Conservation (phyloP, 1,140 invertebrate species). For the Antheraea pernyi region DNA sequence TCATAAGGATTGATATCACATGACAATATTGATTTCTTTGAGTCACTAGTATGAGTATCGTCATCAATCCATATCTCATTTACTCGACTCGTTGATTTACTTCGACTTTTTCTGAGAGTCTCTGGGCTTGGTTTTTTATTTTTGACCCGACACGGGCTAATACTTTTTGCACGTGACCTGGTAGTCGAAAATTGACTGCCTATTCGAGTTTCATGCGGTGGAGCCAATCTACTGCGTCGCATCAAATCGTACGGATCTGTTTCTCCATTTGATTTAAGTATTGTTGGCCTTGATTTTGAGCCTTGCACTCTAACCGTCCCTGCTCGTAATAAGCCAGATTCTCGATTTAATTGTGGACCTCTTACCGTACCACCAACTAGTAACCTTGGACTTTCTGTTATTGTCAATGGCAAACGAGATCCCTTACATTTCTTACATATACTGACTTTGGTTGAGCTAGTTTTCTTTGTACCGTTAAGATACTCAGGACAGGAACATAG, state of each 20-base stretch:
- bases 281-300: constrained; percentile 81
- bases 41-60: constrained; percentile 74
- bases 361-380: constrained; percentile 80
- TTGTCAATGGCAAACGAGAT: constrained; percentile 83
- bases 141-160: constrained; percentile 78
- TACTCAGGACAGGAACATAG: constrained; percentile 89
- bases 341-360: constrained; percentile 71
- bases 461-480: constrained; percentile 85
- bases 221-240: constrained; percentile 85
- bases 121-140: constrained; percentile 70
- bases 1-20: constrained; percentile 93
- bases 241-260: constrained; percentile 90
- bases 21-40: constrained; percentile 87
- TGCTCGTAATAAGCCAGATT: constrained; percentile 73
- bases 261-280: constrained; percentile 79
- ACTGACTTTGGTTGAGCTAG: constrained; percentile 83
- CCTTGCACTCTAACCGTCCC: constrained; percentile 82
- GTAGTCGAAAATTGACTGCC: constrained; percentile 76
- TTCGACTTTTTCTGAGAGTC: constrained; percentile 62
- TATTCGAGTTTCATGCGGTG: constrained; percentile 79
- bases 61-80: constrained; percentile 75
- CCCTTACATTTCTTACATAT: constrained; percentile 90
- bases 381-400: constrained; percentile 74
- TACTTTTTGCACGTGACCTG: constrained; percentile 81
- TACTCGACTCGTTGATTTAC: constrained; percentile 74